Conservation (phyloP, 2,888 invertebrate species). For the Crepidodera aurea region DNA sequence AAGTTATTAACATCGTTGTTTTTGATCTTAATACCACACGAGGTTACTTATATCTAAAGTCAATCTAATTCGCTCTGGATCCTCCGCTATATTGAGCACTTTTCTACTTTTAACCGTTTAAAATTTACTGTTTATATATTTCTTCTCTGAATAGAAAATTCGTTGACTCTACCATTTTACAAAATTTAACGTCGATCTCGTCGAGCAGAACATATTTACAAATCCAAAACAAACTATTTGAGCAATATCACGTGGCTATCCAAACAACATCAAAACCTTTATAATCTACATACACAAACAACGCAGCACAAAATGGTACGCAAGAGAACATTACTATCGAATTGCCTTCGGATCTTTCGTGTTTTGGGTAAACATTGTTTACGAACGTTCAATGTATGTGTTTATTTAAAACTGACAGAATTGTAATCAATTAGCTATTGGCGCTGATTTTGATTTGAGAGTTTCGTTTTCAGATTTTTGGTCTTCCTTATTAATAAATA, state of each 20-base stretch:
- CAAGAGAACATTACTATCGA: neutral
- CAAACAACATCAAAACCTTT: conserved; percentile 10
- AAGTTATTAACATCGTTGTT: no score
- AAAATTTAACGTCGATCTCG: neutral
- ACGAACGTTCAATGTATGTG: neutral
- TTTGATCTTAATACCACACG: no score
- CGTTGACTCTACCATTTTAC: no score
- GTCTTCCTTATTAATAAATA: no score
- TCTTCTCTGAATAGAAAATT: no score
- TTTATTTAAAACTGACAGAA: neutral
- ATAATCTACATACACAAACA: conserved; percentile 27
- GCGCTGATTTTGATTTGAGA: no score
- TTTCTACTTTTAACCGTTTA: no score
- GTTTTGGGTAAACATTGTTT: conserved; percentile 3
- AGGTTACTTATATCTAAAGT: no score
- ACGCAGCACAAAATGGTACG: neutral
- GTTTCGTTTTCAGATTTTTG: no score
- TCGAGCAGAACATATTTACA: neutral
- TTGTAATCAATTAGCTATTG: neutral
- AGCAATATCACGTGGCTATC: conserved; percentile 4
- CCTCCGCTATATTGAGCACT: no score
- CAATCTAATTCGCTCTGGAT: no score
- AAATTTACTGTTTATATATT: no score
- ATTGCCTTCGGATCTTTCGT: conserved; percentile 5
- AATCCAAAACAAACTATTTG: conserved; percentile 15